Conservation (phyloP, 2,113 vertebrate genomes). For the Mustela nigripes region DNA sequence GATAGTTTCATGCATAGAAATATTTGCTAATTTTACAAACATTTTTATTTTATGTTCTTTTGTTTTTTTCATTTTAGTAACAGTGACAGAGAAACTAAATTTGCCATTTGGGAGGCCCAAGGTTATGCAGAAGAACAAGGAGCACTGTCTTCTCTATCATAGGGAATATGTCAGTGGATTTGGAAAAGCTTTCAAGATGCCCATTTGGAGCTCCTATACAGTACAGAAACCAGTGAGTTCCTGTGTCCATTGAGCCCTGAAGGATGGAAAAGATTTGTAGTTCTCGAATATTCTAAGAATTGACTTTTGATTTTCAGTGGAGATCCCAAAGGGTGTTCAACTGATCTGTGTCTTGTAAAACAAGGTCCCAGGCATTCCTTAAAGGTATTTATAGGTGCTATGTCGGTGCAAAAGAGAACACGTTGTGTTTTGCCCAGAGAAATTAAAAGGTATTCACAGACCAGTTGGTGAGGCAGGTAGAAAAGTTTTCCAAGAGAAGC, state of each 20-base stretch:
- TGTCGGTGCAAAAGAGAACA: not conserved
- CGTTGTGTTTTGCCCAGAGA: not conserved
- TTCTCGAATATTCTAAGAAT: not conserved
- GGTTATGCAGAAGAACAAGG: conserved; percentile 85
- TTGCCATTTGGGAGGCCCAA: conserved; percentile 92
- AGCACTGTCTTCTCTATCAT: conserved; percentile 93
- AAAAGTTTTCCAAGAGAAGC: conserved; percentile 5
- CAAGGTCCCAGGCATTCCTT: not conserved
- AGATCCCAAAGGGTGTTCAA: not conserved
- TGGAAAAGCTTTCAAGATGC: conserved; percentile 88
- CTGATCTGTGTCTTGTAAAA: not conserved
- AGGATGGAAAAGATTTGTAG: not conserved
- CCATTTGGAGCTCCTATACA: conserved; percentile 96
- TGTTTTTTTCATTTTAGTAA: conserved; percentile 82
- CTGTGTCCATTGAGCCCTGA: not conserved
- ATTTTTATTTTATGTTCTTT: conserved; percentile 34
- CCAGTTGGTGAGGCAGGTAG: not conserved
- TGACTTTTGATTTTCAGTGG: not conserved
- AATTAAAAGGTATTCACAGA: not conserved
- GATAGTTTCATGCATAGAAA: not conserved
- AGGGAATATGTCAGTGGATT: conserved; percentile 92
- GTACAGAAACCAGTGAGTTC: conserved; percentile 89
- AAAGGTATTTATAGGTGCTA: not conserved
- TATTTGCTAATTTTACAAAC: conserved; percentile 15
- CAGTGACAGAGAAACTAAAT: conserved; percentile 67